Conservation (phyloP, 2,888 invertebrate species). For the Acleris emargana region DNA sequence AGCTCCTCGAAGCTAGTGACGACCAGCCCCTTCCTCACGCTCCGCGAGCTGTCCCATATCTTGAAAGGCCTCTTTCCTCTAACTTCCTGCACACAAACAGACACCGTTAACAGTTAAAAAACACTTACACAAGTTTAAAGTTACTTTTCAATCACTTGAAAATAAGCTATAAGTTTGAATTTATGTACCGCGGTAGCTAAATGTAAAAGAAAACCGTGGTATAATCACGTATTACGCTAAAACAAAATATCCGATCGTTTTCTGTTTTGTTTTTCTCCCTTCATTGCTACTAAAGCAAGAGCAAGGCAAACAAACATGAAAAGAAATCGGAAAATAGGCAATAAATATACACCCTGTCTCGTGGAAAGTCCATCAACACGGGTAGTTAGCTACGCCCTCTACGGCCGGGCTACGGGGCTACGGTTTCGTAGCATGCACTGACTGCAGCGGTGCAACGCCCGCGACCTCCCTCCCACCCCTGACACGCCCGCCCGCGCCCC, state of each 20-base stretch:
- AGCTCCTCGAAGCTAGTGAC: constrained; percentile 96
- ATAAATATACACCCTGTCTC: neutral
- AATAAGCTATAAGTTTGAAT: neutral
- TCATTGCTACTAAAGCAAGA: too few species aligned
- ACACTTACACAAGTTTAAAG: constrained; percentile 1
- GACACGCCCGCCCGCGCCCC: constrained; percentile 49
- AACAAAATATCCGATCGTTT: too few species aligned
- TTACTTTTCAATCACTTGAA: neutral
- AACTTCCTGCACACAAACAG: constrained; percentile 88
- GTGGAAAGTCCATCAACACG: neutral
- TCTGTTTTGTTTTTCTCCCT: too few species aligned
- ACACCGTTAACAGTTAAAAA: constrained; percentile 5
- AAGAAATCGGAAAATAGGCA: too few species aligned
- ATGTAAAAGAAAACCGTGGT: too few species aligned
- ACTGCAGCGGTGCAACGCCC: constrained; percentile 78
- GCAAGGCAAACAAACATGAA: too few species aligned
- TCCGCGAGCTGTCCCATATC: constrained; percentile 98
- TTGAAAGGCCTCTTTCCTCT: constrained; percentile 98
- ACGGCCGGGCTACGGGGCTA: constrained; percentile 59
- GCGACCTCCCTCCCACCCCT: constrained; percentile 41
- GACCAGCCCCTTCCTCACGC: constrained; percentile 95
- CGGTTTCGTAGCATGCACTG: constrained; percentile 58
- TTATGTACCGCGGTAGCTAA: too few species aligned
- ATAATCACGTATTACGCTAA: too few species aligned
- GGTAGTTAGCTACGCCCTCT: constrained; percentile 43